Evolutionary conservation across 2,113 vertebrate species (phyloP).

Genomic region (Phoenicopterus ruber): DNA sequence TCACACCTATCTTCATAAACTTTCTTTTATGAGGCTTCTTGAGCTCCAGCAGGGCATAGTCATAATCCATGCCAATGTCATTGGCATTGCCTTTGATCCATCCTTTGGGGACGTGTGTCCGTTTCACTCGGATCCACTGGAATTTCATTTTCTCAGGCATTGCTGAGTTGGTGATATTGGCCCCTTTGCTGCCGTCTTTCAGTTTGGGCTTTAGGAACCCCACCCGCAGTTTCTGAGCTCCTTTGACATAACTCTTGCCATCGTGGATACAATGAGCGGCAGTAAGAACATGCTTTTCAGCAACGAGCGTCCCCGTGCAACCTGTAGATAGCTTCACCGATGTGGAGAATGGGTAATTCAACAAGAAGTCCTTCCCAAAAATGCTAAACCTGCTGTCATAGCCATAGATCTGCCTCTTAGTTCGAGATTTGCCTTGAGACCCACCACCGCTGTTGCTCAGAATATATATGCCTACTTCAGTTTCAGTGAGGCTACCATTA

Average conservation of each 20-base stretch:
- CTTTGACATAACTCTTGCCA: constrained; percentile 95
- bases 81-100: constrained; percentile 97
- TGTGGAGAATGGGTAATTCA: constrained; percentile 92
- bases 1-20: constrained; percentile 95
- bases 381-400: constrained; percentile 94
- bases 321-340: constrained; percentile 95
- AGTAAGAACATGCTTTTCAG: constrained; percentile 92
- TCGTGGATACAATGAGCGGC: constrained; percentile 96
- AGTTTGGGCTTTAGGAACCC: constrained; percentile 89
- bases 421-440: constrained; percentile 70
- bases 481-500: constrained; percentile 87
- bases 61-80: constrained; percentile 99
- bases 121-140: constrained; percentile 96
- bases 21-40: constrained; percentile 93
- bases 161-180: constrained; percentile 58
- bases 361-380: constrained; percentile 87
- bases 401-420: constrained; percentile 92
- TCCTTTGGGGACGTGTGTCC: constrained; percentile 96
- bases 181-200: constrained; percentile 72
- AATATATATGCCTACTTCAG: constrained; percentile 86
- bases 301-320: constrained; percentile 91
- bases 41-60: constrained; percentile 93
- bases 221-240: constrained; percentile 90
- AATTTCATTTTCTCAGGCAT: constrained; percentile 86
- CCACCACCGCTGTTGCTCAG: constrained; percentile 44